These are phyloP conservation scores for Lanistes nyassanus DNA, from an alignment of 1,140 invertebrate species.

Conservation along the genomic window DNA sequence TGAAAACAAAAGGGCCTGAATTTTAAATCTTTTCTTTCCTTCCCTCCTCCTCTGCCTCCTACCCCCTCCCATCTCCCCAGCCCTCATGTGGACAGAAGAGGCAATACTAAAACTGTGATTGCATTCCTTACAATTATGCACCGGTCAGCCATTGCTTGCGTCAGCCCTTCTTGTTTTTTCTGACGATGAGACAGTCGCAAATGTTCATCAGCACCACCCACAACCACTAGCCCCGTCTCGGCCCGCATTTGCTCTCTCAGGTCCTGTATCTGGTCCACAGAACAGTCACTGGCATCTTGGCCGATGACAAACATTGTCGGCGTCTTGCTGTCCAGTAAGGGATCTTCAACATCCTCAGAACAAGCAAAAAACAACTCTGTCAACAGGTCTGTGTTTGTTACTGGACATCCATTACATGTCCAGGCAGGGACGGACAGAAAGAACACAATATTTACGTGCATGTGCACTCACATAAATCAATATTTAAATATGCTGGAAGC, in stretches of 20 bases:
- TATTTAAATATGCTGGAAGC: no score
- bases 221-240: constrained; percentile 81
- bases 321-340: constrained; percentile 77
- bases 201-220: constrained; percentile 84
- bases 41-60: not conserved
- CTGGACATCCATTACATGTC: not conserved
- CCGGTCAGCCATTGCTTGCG: constrained; percentile 84
- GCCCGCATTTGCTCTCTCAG: constrained; percentile 79
- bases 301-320: constrained; percentile 86
- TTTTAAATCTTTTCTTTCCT: not conserved
- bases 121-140: constrained; percentile 71
- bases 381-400: no score
- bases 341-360: constrained; percentile 78
- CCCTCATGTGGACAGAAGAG: not conserved
- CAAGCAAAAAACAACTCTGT: no score
- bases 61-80: not conserved
- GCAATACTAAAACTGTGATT: not conserved
- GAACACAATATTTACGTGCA: no score
- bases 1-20: not conserved
- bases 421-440: not conserved
- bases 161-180: constrained; percentile 78
- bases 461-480: no score
- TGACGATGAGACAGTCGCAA: constrained; percentile 79
- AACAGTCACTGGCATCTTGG: constrained; percentile 75
- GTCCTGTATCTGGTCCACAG: constrained; percentile 81